phyloP scores from a whole-genome alignment of 92 coral and sea anemone species.

The Scolanthus callimorphus region DNA sequence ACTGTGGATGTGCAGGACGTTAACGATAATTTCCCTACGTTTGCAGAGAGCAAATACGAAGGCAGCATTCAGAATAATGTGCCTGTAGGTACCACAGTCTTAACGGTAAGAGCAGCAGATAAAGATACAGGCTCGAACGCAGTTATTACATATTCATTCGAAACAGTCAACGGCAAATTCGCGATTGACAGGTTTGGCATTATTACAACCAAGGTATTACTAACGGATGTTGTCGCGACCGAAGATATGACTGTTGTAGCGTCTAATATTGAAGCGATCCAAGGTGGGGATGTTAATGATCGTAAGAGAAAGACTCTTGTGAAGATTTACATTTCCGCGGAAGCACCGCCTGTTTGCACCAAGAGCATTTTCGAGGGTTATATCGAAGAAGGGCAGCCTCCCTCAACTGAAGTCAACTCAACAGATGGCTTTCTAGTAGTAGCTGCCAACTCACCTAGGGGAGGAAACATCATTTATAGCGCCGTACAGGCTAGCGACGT shows the following conservation, averaged over 20 bases:
- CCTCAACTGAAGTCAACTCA: constrained; percentile 11
- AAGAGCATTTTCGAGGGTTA: constrained; percentile 17
- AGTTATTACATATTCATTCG: constrained; percentile 32
- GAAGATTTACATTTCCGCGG: constrained; percentile 49
- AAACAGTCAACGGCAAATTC: constrained; percentile 39
- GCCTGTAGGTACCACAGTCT: constrained; percentile 36
- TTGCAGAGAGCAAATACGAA: constrained; percentile 53
- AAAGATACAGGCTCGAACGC: constrained; percentile 54
- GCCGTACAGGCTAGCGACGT: constrained; percentile 63
- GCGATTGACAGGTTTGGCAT: constrained; percentile 15
- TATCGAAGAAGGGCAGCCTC: constrained; percentile 58
- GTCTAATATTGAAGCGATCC: constrained; percentile 59
- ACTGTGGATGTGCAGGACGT: constrained; percentile 55
- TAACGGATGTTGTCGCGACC: constrained; percentile 7
- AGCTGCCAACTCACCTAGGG: constrained; percentile 36
- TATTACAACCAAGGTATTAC: constrained; percentile 31
- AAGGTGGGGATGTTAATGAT: constrained; percentile 19
- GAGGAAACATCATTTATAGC: constrained; percentile 39
- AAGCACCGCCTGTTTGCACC: constrained; percentile 51
- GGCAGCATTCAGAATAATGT: constrained; percentile 61
- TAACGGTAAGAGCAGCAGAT: constrained; percentile 78
- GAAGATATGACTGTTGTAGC: constrained; percentile 60
- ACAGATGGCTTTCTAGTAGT: constrained; percentile 29
- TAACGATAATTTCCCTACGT: constrained; percentile 83
- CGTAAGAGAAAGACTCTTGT: constrained; percentile 52